These are phyloP conservation scores for Corapipo altera DNA, from an alignment of 2,113 vertebrate species.

Conservation along the genomic window DNA sequence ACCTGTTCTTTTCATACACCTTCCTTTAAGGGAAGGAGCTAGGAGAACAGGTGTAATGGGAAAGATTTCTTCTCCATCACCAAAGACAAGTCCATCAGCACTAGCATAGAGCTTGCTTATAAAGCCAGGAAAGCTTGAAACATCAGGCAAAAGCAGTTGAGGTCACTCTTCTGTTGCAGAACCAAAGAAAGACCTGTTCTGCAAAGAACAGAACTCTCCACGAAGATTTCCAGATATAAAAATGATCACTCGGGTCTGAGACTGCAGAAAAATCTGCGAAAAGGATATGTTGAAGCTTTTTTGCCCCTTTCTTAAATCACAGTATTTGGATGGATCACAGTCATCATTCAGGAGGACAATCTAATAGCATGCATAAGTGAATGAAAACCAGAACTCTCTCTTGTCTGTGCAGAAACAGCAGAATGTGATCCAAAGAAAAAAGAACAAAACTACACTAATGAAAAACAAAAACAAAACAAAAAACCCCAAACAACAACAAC, in stretches of 20 bases:
- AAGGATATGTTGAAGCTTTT: not conserved
- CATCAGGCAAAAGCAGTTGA: not conserved
- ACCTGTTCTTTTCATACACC: not conserved
- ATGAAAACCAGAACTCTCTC: not conserved
- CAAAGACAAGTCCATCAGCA: not conserved
- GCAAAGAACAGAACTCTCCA: not conserved
- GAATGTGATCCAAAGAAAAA: not conserved
- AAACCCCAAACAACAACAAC: not conserved
- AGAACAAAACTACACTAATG: not conserved
- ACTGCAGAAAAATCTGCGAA: not conserved
- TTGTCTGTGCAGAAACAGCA: not conserved
- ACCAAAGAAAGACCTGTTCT: not conserved
- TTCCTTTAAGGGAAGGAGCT: not conserved
- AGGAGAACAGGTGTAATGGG: not conserved
- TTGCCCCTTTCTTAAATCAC: not conserved
- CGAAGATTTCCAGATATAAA: not conserved
- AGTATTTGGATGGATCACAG: not conserved
- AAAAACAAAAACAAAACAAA: not conserved
- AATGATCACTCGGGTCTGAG: not conserved
- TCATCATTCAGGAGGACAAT: not conserved
- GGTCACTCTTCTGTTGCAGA: not conserved
- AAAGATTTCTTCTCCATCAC: not conserved
- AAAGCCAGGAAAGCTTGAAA: not conserved
- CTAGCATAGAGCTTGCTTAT: not conserved
- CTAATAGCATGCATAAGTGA: not conserved